Percentiles rank a stretch among this genome's conserved stretches.
Conservation (phyloP, 2,113 vertebrate genomes). For the Caracal caracal region DNA sequence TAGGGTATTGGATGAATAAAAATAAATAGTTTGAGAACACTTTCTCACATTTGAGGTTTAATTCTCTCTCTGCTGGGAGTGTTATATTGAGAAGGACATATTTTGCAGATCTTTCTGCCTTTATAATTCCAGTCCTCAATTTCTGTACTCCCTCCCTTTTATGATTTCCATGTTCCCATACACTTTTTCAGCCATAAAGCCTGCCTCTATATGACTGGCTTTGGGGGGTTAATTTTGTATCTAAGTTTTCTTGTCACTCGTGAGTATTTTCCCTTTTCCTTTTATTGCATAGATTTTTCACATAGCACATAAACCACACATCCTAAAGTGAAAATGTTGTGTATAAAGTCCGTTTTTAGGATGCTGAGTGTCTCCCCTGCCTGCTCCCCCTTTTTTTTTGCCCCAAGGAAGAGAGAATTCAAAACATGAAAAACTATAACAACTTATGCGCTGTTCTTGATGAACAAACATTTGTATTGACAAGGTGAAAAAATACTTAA, state of each 20-base stretch:
- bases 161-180: background rate
- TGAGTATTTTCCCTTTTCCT: background rate
- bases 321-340: background rate
- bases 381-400: background rate
- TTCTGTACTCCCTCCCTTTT: background rate
- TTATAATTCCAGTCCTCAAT: constrained; percentile 32
- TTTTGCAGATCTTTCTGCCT: constrained; percentile 44
- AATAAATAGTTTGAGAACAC: constrained; percentile 47
- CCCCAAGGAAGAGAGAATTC: background rate
- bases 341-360: constrained; percentile 45
- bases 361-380: background rate
- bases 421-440: constrained; percentile 39
- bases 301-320: background rate
- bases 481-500: constrained; percentile 56
- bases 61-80: constrained; percentile 67
- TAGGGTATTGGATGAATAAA: constrained; percentile 56
- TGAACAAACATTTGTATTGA: constrained; percentile 72
- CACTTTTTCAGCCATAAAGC: background rate
- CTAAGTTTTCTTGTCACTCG: constrained; percentile 19
- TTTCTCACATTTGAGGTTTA: constrained; percentile 68
- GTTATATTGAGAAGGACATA: constrained; percentile 57
- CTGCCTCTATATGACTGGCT: background rate
- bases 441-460: constrained; percentile 38
- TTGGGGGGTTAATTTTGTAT: background rate
- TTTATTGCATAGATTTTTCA: constrained; percentile 69